Conservation (phyloP, 2,888 invertebrate genomes). For the Lasioglossum zephyrum region DNA sequence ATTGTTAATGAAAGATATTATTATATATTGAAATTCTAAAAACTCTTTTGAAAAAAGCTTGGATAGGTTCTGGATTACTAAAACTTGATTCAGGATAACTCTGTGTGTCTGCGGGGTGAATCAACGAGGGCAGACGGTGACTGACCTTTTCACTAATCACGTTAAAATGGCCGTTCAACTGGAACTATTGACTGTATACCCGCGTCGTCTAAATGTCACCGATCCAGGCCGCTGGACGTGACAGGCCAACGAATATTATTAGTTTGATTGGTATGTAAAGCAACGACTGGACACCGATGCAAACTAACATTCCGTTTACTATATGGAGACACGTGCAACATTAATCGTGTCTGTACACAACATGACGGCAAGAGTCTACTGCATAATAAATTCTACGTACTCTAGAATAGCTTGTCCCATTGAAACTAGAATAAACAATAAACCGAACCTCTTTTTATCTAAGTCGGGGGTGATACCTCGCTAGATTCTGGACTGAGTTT, state of each 20-base stretch:
- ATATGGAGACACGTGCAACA: not conserved
- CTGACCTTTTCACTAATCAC: conserved; percentile 68
- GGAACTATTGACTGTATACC: not conserved
- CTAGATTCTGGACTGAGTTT: too few relatives aligned
- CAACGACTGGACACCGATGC: not conserved
- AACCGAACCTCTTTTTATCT: too few relatives aligned
- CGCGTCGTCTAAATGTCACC: conserved; percentile 32
- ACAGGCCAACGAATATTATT: not conserved
- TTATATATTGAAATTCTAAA: not conserved
- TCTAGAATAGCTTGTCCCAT: too few relatives aligned
- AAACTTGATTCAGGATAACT: not conserved
- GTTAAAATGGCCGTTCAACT: conserved; percentile 18
- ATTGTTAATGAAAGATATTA: too few relatives aligned
- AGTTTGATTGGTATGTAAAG: not conserved
- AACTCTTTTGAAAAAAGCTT: not conserved
- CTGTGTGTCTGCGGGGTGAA: not conserved
- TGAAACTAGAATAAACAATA: too few relatives aligned
- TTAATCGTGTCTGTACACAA: not conserved
- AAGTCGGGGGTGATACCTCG: too few relatives aligned
- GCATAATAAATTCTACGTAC: too few relatives aligned
- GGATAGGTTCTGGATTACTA: too few relatives aligned
- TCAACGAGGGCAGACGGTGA: conserved; percentile 16
- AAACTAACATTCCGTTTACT: not conserved
- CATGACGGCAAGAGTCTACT: not conserved
- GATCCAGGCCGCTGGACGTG: conserved; percentile 12